Conservation (phyloP, 64 coral and sea anemone species). For the Montipora cactus region DNA sequence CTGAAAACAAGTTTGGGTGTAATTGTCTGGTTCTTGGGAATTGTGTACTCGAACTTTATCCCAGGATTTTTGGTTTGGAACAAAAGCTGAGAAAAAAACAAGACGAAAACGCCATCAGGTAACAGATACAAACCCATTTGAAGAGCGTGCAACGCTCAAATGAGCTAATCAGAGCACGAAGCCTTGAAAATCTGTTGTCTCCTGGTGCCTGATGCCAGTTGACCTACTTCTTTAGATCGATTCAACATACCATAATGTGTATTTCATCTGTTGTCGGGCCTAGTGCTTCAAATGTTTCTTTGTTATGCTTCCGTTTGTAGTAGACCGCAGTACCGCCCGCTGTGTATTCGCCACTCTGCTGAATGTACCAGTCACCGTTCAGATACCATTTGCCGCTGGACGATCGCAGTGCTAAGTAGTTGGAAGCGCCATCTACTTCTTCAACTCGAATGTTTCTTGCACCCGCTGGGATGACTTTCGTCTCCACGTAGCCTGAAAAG, state of each 20-base stretch:
- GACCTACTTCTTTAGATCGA: too few relatives aligned
- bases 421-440: slow-evolving; percentile 84
- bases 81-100: slow-evolving; percentile 48
- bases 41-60: slow-evolving; percentile 86
- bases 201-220: neutral
- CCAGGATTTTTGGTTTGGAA: slow-evolving; percentile 93
- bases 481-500: slow-evolving; percentile 93
- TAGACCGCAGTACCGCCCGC: slow-evolving; percentile 80
- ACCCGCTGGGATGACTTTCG: slow-evolving; percentile 86
- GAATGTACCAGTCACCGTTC: slow-evolving; percentile 98
- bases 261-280: slow-evolving; percentile 85
- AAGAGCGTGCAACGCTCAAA: too few relatives aligned
- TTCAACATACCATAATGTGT: slow-evolving; percentile 88
- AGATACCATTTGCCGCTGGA: slow-evolving; percentile 94
- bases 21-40: slow-evolving; percentile 69
- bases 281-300: slow-evolving; percentile 85
- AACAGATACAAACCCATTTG: too few relatives aligned
- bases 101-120: neutral
- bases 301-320: slow-evolving; percentile 95
- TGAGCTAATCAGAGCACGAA: too few relatives aligned
- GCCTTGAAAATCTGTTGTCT: too few relatives aligned
- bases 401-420: slow-evolving; percentile 91
- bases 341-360: slow-evolving; percentile 96
- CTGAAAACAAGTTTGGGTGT: slow-evolving; percentile 58
- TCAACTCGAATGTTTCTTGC: slow-evolving; percentile 92